Percentiles rank a stretch among this genome's conserved stretches.
These are phyloP conservation scores for Campoplex capitator DNA, from an alignment of 2,888 invertebrate genomes.

Conservation along the genomic window DNA sequence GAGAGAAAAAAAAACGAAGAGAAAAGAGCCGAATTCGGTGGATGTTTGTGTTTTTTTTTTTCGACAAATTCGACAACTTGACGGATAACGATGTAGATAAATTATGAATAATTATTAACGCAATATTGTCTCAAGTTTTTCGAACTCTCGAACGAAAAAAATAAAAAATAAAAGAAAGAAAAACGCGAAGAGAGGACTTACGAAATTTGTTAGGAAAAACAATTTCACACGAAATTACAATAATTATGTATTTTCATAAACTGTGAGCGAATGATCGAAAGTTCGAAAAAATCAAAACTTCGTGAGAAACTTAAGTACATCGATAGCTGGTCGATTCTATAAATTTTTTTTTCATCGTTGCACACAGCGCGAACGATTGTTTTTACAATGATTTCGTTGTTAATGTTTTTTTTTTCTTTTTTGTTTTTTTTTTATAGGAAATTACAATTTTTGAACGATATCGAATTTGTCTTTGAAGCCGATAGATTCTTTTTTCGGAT, in stretches of 20 bases:
- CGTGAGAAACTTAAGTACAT: conserved; percentile 33
- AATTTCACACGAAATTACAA: neutral
- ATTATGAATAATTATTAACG: conserved; percentile 19
- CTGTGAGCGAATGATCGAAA: neutral
- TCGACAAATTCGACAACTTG: neutral
- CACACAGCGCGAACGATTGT: neutral
- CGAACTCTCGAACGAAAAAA: neutral
- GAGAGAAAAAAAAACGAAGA: neutral
- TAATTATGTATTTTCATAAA: neutral
- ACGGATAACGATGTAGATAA: conserved; percentile 7
- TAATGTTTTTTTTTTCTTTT: neutral
- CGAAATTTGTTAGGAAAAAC: neutral
- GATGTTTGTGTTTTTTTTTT: neutral
- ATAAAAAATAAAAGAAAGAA: neutral
- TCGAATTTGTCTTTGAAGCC: conserved; percentile 97
- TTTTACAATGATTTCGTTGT: neutral
- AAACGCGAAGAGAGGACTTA: neutral
- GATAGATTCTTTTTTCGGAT: conserved; percentile 95
- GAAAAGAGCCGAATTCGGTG: neutral
- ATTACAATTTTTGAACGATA: conserved; percentile 95
- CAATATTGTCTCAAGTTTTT: conserved; percentile 6
- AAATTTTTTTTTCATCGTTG: neutral
- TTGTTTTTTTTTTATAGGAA: neutral
- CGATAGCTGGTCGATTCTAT: conserved; percentile 10
- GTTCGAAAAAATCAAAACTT: conserved; percentile 4